Evolutionary conservation across 2,797 vertebrate species (phyloP), one percentile per base, ranked within the genome.

Genomic region (Xenopus petersii): DNA sequence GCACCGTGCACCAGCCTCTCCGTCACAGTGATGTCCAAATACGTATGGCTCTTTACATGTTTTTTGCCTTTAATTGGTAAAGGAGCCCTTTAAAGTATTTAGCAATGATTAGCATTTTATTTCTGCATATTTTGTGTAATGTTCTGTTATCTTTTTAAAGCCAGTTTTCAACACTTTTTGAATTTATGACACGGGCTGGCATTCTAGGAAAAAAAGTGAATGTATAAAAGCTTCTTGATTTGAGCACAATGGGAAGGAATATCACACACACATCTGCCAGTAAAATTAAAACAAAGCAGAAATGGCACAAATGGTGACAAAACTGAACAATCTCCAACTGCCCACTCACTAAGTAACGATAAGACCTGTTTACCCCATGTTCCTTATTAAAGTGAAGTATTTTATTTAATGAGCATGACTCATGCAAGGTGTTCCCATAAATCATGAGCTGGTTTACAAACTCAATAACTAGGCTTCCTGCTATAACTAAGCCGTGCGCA

Each of bases 371-470:
- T 89, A 89, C 90, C 89, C 87, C 83, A 82, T 90, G 91, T 88
- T 94, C 88, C 89, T 93, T 92, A 94, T 95, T 93, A 93, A 93
- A 93, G 84, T 78, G 82, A 90, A 93, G 89, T 90, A 91, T 93
- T 95, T 93, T 93, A 94, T 95, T 95, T 95, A 96, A 95, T 93
- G 92, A 94, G 92, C 87, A 86, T 94, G 93, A 95, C 90, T 91
- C 95, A 95, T 88, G 87, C 91, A 93, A 94, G 94, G 93, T 95
- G 94, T 94, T 95, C 93, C 93, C 93, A 94, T 97, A 95, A 97
- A 96, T 96, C 94, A 96, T 94, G 92, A 89, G 92, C 94, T 95
- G 93, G 92, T 96, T 97, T 97, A 95, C 94, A 97, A 95, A 96
- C 93, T 95, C 94, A 94, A 94, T 97, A 96, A 97, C 94, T 92